Conservation (phyloP, 2,888 invertebrate genomes). For the Cryptosula pallasiana region DNA sequence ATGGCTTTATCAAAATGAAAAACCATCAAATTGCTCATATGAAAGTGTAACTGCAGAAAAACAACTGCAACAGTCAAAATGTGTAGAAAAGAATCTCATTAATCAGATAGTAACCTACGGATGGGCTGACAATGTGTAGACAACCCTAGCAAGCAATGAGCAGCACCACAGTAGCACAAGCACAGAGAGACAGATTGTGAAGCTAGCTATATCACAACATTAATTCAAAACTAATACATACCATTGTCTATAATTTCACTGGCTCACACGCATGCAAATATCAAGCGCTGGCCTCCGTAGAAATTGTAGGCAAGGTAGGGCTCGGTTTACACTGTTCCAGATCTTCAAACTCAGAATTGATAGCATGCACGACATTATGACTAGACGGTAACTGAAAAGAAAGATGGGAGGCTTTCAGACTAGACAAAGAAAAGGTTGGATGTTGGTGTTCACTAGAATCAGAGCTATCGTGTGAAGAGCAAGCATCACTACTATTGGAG, state of each 20-base stretch:
- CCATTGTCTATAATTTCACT: slow-evolving; percentile 2
- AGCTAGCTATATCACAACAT: no score
- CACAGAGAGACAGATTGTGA: no score
- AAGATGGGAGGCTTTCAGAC: slow-evolving; percentile 6
- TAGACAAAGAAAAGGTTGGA: slow-evolving; percentile 1
- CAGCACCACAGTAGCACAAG: no score
- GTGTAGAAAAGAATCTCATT: no score
- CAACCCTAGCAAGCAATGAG: no score
- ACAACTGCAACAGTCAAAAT: no score
- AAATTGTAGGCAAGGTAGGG: background rate
- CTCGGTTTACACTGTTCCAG: slow-evolving; percentile 12
- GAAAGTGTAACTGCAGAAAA: no score
- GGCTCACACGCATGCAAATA: background rate
- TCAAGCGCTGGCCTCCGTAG: background rate
- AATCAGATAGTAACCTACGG: no score
- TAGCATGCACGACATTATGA: slow-evolving; percentile 21
- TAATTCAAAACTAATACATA: no score
- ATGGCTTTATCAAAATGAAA: no score
- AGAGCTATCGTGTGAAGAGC: background rate
- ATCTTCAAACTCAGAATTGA: slow-evolving; percentile 6
- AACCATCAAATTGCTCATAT: no score
- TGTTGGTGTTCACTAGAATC: background rate
- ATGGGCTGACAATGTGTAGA: no score
- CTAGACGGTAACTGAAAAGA: slow-evolving; percentile 22
- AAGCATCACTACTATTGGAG: background rate